Conservation (phyloP, 2,888 invertebrate genomes). For the Anoncus sp. region DNA sequence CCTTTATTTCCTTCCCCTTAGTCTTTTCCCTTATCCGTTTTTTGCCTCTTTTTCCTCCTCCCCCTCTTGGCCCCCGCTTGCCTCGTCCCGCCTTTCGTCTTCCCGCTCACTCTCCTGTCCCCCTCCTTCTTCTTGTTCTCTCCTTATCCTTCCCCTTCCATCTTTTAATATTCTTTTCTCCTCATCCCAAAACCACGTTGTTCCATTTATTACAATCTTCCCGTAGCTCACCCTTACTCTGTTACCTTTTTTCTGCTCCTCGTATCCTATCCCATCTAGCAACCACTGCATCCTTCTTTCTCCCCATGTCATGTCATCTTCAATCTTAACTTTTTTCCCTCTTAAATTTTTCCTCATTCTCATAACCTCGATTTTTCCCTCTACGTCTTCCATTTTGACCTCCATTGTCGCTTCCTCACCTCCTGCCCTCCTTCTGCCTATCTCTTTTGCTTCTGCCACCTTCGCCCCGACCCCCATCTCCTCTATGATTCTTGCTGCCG, state of each 20-base stretch:
- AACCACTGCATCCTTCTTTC: constrained; percentile 18
- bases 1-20: too few species aligned
- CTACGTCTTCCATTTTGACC: constrained; percentile 10
- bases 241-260: constrained; percentile 11
- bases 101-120: too few species aligned
- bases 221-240: constrained; percentile 3
- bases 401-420: constrained; percentile 1
- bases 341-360: constrained; percentile 5
- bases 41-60: too few species aligned
- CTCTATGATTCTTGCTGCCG: background rate
- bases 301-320: constrained; percentile 3
- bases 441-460: constrained; percentile 6
- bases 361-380: constrained; percentile 28
- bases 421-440: background rate
- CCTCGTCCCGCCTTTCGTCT: too few species aligned
- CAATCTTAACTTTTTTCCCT: background rate
- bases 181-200: too few species aligned
- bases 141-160: too few species aligned
- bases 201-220: too few species aligned
- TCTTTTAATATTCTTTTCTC: too few species aligned
- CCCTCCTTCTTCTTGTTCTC: too few species aligned
- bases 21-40: too few species aligned
- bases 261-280: background rate
- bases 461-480: constrained; percentile 9
- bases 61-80: too few species aligned